A percentile compares a stretch with the other conserved stretches of the same genome.
These are phyloP conservation scores for Macrobrachium rosenbergii DNA, from an alignment of 1,140 invertebrate genomes.

Conservation along the genomic window DNA sequence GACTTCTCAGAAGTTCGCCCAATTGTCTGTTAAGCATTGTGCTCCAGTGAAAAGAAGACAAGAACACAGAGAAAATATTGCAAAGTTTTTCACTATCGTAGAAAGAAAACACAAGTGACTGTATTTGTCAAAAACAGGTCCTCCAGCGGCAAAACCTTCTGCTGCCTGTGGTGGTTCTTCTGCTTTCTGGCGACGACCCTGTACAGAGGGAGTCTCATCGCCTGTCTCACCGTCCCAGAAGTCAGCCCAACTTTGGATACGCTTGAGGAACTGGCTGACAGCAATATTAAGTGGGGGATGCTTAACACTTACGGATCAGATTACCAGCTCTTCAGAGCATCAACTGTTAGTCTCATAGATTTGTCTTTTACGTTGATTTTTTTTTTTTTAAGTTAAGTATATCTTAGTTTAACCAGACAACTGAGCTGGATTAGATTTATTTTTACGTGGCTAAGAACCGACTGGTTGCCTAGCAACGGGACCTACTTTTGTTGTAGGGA, in stretches of 20 bases:
- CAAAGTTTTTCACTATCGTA: not conserved
- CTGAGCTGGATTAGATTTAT: no score
- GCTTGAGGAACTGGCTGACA: conserved; percentile 40
- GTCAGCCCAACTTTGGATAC: conserved; percentile 49
- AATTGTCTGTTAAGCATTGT: no score
- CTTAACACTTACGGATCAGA: conserved; percentile 62
- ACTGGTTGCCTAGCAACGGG: no score
- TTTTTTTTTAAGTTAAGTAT: no score
- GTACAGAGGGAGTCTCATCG: conserved; percentile 46
- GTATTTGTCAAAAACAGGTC: conserved; percentile 12
- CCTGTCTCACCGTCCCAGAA: conserved; percentile 45
- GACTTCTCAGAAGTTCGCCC: no score
- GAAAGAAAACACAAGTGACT: not conserved
- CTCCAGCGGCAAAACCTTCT: conserved; percentile 26
- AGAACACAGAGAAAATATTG: no score
- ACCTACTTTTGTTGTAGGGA: not conserved
- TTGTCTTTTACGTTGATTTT: not conserved
- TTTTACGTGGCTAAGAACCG: no score
- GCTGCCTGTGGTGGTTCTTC: conserved; percentile 54
- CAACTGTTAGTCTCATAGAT: not conserved
- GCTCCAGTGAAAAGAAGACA: no score
- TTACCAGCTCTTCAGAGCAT: conserved; percentile 53
- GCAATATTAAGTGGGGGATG: conserved; percentile 47
- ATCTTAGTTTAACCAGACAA: no score
- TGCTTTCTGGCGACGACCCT: conserved; percentile 53